Evolutionary conservation across 2,113 vertebrate species (phyloP), one percentile per base, ranked within the genome.

Genomic region (Pachycephala philippinensis): DNA sequence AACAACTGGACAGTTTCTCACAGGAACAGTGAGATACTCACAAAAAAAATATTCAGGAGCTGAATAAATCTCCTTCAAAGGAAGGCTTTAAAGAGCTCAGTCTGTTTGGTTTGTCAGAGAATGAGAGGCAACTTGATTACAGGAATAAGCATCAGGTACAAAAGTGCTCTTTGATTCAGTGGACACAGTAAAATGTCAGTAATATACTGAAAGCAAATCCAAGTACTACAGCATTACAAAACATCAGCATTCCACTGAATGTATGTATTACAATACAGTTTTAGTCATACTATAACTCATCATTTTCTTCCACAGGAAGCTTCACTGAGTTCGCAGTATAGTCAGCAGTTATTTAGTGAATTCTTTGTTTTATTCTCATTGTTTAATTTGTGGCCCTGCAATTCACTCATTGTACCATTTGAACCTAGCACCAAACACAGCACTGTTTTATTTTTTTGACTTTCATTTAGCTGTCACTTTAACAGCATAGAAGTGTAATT

Each of bases 81-180:
- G 26, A 87, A 76, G 69, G 42, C 37, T 85, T 83, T 54, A 70
- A 93, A 86, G 63, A 94, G 49, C 61, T 93, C 82, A 22, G 79
- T 87, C 77, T 89, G 40, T 75, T 95, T 74, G 86, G 66, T 57
- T 70, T 87, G 75, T 56, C 74, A 64, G 31, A 70, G 23, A 91
- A 91, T 31, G 37, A 91, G 61, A 93, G 26, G 74, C 61, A 94
- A 91, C 77, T 78, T 82, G 89, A 94, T 91, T 89, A 89, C 44
- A 84, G 74, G 64, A 92, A 78, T 78, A 94, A 91, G 74, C 91
- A 92, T 45, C 57, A 89, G 45, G 69, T 96, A 82, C 77, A 87
- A 79, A 97, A 96, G 49, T 5, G 0, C 15, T 89, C 81, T 77
- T 92, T 84, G 72, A 97, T 91, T 87, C 61, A 72, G 69, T 56